Evolutionary conservation across 2,888 invertebrate genomes (phyloP), one percentile per base, ranked within the genome.

Genomic region (Pocota personata): DNA sequence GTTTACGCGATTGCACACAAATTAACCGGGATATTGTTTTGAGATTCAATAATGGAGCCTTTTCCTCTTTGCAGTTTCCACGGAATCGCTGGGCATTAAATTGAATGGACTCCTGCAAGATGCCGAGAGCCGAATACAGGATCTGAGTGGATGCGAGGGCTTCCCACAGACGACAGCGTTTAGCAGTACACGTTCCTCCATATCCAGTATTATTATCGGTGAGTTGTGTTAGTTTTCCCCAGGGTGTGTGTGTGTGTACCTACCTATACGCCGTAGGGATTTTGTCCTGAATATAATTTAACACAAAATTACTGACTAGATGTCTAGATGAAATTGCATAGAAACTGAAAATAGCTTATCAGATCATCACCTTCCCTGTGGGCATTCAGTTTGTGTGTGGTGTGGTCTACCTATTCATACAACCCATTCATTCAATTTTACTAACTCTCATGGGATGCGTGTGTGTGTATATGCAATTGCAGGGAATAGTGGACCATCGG

Each of bases 61-160:
- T 40, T 60, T 14, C 57, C 52, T 62, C 40, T 73, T 48, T 72
- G n/a, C 2, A 91, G 91, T 91, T 87, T 89, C 90, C 27, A 89
- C 89, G 4, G 97, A 97, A 88, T 95, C 95, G 72, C 93, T 97
- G 88, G 96, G 96, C 12, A 94, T 94, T 2, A 97, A 97, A 91
- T 93, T 97, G 87, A 95, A 96, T 82, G 94, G 95, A 79, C 93
- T 97, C 90, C 94, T 96, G 75, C 94, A 95, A 40, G 97, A 98
- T 90, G 97, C 97, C 0, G 98, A 98, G 92, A 95, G 95, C 87
- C 94, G 96, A 35, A 94, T 98, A 75, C 96, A 96, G 88, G 97
- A 97, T 90, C 94, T 97, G 52, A 95, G 95, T 60, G 95, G 95
- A 64, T 89, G 89, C 67, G 92, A 92, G 80, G 93, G 92, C n/a